phyloP scores from a whole-genome alignment of 1,140 invertebrate species.

The Scaptomyza montana region DNA sequence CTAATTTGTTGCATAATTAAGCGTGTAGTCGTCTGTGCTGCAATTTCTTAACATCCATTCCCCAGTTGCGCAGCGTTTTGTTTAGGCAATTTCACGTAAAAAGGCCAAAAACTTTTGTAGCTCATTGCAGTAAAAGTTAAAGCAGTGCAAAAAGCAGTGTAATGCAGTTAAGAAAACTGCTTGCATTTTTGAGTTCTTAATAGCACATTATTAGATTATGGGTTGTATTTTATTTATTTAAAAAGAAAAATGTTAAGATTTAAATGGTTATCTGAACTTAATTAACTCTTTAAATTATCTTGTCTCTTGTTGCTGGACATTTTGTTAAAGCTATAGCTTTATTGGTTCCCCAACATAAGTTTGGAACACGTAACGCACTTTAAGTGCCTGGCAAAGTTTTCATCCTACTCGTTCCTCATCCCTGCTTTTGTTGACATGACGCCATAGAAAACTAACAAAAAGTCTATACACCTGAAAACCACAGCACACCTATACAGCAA shows the following conservation, averaged over 20 bases:
- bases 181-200: too few relatives aligned
- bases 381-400: conserved; percentile 16
- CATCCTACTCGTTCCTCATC: conserved; percentile 1
- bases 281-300: neutral
- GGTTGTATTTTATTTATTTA: too few relatives aligned
- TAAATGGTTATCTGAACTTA: too few relatives aligned
- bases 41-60: conserved; percentile 19
- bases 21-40: conserved; percentile 64
- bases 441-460: conserved; percentile 71
- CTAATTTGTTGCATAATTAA: conserved; percentile 82
- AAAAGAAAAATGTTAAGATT: too few relatives aligned
- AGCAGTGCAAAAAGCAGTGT: neutral
- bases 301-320: neutral
- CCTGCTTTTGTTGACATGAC: conserved; percentile 69
- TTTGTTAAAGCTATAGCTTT: conserved; percentile 16
- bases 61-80: conserved; percentile 33
- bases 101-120: conserved; percentile 4
- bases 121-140: too few relatives aligned
- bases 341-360: neutral
- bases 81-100: conserved; percentile 46
- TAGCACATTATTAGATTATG: neutral
- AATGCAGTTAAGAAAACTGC: neutral
- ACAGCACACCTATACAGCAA: conserved; percentile 61
- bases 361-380: conserved; percentile 17
- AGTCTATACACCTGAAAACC: conserved; percentile 36